Percentiles rank a stretch among this genome's conserved stretches.
phyloP scores from a whole-genome alignment of 2,797 vertebrate species.

The Alosa sapidissima region DNA sequence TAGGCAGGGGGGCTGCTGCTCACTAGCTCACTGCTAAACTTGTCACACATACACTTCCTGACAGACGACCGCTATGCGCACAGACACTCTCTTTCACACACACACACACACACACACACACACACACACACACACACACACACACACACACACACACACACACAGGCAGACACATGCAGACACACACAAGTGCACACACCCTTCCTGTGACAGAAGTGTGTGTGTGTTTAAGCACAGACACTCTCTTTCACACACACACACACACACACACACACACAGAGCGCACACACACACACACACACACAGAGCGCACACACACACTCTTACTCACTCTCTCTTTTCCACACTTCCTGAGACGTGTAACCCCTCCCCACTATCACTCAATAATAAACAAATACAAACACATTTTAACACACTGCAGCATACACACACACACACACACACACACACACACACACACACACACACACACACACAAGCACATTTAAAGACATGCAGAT shows the following conservation, averaged over 20 bases:
- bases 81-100: not conserved
- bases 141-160: not conserved
- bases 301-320: conserved; percentile 7
- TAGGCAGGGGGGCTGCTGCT: not conserved
- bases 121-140: not conserved
- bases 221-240: no score
- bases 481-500: not conserved
- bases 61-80: not conserved
- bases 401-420: not conserved
- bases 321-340: not conserved
- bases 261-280: conserved; percentile 26
- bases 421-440: not conserved
- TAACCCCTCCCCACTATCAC: not conserved
- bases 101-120: not conserved
- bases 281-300: not conserved
- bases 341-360: not conserved
- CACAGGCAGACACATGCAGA: no score
- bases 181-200: not conserved
- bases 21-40: not conserved
- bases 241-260: not conserved
- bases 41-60: not conserved
- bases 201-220: not conserved
- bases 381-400: no score
- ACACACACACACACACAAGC: conserved; percentile 9
- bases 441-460: no score